Evolutionary conservation across 2,113 vertebrate species (phyloP), one percentile per base, ranked within the genome.

Genomic region (Cygnus atratus): DNA sequence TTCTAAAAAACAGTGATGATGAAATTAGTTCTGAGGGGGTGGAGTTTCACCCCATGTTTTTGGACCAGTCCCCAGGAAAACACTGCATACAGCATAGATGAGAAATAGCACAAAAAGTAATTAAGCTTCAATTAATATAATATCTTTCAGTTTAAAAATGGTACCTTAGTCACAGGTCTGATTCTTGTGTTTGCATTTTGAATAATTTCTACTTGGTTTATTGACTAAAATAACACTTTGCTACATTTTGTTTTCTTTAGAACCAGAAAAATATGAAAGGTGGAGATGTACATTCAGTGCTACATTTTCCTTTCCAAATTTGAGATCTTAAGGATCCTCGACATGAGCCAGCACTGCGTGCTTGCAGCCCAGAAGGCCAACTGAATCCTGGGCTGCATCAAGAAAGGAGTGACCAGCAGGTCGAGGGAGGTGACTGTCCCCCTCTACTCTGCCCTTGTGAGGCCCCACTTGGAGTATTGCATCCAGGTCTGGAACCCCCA

Each of bases 121-220:
- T 48, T n/a, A 63, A n/a, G 13, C 50, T 84, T 73, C 26, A 62
- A 13, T 79, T 58, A 58, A 61, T 92, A 91, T 76, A 82, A 46
- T 67, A 20, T 35, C 44, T 87, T 50, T 92, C 50, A 93, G 46
- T 91, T 94, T 86, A 90, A 96, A 96, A 96, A 77, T 74, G 79
- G n/a, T 85, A 59, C 35, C 75, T 95, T 91, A 91, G 55, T 96
- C 93, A 93, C 76, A 90, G 55, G 52, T 84, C 55, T 95, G 72
- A 79, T 87, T 79, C 50, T 28, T 70, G 35, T 89, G 89, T 93
- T 95, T 90, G 55, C 15, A 31, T 77, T 94, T 86, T 95, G 81
- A 96, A 90, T 87, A 2, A 96, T 93, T 95, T 80, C 41, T 85
- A 50, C 68, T 96, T 96, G 90, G 63, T 88, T 94, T 93, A 80